Base-by-base conservation (phyloP, 2,888 invertebrate species). In the Aphrophora alni region DNA sequence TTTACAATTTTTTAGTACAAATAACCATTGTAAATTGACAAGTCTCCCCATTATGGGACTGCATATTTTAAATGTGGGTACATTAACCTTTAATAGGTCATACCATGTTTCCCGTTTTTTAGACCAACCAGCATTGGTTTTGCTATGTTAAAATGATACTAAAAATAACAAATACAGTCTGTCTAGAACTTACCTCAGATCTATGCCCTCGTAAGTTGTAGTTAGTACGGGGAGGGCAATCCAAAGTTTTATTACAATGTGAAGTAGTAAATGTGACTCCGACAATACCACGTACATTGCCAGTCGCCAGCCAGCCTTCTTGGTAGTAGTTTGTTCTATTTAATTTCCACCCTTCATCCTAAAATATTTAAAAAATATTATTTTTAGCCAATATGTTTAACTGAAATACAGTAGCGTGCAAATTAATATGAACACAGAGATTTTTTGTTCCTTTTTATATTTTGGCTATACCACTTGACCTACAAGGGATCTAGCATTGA, bases 261-360 rank as follows among this genome's bases (percentile, higher is more conserved):
- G 97, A 97, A 74, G 98, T 96, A 80, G 98, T 98, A 89, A 97
- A 98, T 81, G 98, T 98, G 77, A 98, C 97, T 80, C 98, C 98
- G 80, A 98, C 97, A 85, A 98, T 95, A 69, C 98, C 97, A 86
- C 97, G 92, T 82, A 96, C 94, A 89, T 98, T 98, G 85, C 98
- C 98, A 72, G 97, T 97, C 83, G 98, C 97, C 87, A 98, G 90
- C 98, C 98, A 98, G 75, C 98, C 98, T 89, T 98, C 98, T 90
- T 98, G 97, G 88, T 98, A 98, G 89, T 98, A 98, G 90, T 97
- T 97, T 87, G 95, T 95, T 86, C 97, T 93, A 89, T 97, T 97
- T 86, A 98, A 89, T 90, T 97, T 97, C 98, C 98, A 98, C 85
- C 97, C 97, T 88, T 97, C 97, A 89, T 97, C 96, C 96, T 97